Base-by-base conservation (phyloP, 2,113 vertebrate species). In the Petroica traversi region DNA sequence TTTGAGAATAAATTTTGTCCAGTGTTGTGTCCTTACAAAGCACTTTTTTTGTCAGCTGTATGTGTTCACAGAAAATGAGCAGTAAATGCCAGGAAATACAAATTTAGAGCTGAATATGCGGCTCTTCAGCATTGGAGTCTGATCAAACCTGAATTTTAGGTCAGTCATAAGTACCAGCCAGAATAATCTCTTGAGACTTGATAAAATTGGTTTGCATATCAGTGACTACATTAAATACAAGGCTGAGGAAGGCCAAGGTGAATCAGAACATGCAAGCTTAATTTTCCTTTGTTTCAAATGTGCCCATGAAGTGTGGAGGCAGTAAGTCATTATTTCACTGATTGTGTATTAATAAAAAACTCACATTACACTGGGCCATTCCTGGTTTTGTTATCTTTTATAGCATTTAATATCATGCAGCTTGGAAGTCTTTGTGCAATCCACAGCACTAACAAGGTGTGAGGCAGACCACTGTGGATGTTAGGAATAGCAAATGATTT, bases 31-130 rank as follows among this genome's bases (percentile, higher is more conserved):
- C 43, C 17, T 63, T 82, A 75, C 13, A 95, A 79, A 90, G 82
- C 24, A 34, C 28, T 14, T 12, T 81, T 41, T 59, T 34, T 67
- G 52, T 48, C 74, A 75, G 2, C 46, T 68, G 4, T 55, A 17
- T 3, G 1, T 48, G 33, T 62, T 89, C 52, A 33, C 24, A 38
- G 40, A 55, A 92, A 88, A 58, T 3, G 8, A 26, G 40, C 36
- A 59, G 31, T 88, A 45, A 38, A 59, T 92, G 26, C 71, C 57
- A 85, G 48, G 43, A 92, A 88, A 90, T 85, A 29, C 40, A 79
- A 38, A 52, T 71, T 72, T 79, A 48, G 78, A 87, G n/a, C 48
- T 71, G 68, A 89, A 76, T 55, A 26, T 55, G 62, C 43, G 66
- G 43, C 29, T 92, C 14, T 85, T 88, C 31, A 24, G 17, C 14